A percentile compares a stretch with the other conserved stretches of the same genome.
Conservation (phyloP, 2,113 vertebrate genomes). For the Brienomyrus longianalis region DNA sequence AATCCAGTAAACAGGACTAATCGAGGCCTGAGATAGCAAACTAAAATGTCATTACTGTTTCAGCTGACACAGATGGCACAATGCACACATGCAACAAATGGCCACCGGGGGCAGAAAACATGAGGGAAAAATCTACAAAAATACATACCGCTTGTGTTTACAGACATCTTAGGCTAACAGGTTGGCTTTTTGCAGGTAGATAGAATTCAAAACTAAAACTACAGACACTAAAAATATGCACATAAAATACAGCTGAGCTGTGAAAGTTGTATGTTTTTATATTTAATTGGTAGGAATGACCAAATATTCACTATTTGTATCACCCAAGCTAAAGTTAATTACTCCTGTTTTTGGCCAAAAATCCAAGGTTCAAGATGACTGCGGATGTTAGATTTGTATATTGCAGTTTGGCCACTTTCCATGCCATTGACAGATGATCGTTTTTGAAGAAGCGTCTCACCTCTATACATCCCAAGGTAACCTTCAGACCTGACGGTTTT, state of each 20-base stretch:
- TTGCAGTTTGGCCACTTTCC: not conserved
- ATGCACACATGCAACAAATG: not conserved
- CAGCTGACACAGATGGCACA: not conserved
- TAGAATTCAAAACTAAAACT: not conserved
- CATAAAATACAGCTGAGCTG: not conserved
- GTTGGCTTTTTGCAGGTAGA: not conserved
- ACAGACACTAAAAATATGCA: not conserved
- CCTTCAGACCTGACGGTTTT: slow-evolving; percentile 72
- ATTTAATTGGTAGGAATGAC: not conserved
- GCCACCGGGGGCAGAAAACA: not conserved
- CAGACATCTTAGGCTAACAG: too few species aligned
- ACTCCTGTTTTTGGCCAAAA: not conserved
- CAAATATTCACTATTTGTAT: not conserved
- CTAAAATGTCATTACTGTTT: not conserved
- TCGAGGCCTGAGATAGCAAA: not conserved
- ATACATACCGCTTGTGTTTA: too few species aligned
- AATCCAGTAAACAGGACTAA: not conserved
- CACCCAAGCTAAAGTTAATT: not conserved
- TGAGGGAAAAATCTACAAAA: not conserved
- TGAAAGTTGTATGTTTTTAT: not conserved
- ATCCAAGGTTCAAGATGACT: not conserved
- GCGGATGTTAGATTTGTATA: not conserved
- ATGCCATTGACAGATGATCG: not conserved
- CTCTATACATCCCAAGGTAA: slow-evolving; percentile 80
- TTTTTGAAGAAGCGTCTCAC: slow-evolving; percentile 42